A percentile compares a stretch with the other conserved stretches of the same genome.
Evolutionary conservation across 2,888 invertebrate species (phyloP).

Genomic region (Xanthostigma xanthostigma): DNA sequence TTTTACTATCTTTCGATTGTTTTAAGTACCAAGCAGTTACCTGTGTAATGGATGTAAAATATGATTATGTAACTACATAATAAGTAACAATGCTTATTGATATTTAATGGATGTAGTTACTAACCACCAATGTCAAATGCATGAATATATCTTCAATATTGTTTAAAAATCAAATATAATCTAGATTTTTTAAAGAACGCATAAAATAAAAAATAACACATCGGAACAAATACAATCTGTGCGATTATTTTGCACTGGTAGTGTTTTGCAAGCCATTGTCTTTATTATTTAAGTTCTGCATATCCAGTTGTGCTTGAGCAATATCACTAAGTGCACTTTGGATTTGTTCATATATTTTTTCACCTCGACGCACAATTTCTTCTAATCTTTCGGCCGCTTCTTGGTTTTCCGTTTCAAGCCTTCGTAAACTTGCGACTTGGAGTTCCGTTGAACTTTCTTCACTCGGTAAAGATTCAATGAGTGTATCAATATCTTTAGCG

Average conservation of each 20-base stretch:
- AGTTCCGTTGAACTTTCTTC: conserved; percentile 91
- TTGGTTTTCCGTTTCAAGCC: conserved; percentile 82
- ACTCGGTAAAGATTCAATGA: conserved; percentile 90
- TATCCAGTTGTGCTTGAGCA: conserved; percentile 79
- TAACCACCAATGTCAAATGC: too few relatives aligned
- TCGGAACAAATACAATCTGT: too few relatives aligned
- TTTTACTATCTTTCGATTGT: too few relatives aligned
- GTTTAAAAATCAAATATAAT: too few relatives aligned
- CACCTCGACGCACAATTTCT: conserved; percentile 73
- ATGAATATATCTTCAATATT: too few relatives aligned
- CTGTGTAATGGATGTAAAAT: too few relatives aligned
- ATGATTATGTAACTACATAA: too few relatives aligned
- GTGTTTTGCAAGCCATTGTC: not conserved
- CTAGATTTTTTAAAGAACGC: too few relatives aligned
- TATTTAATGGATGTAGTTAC: too few relatives aligned
- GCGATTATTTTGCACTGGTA: not conserved
- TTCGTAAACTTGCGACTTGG: conserved; percentile 61
- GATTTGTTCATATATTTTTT: conserved; percentile 71
- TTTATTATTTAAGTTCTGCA: conserved; percentile 45
- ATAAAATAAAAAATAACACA: too few relatives aligned
- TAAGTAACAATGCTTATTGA: too few relatives aligned
- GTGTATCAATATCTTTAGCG: conserved; percentile 93
- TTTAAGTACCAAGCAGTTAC: too few relatives aligned
- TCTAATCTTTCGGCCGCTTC: conserved; percentile 79
- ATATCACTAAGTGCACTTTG: conserved; percentile 87